Evolutionary conservation across 2,888 invertebrate species (phyloP).

Genomic region (Strigamia transsilvanica): DNA sequence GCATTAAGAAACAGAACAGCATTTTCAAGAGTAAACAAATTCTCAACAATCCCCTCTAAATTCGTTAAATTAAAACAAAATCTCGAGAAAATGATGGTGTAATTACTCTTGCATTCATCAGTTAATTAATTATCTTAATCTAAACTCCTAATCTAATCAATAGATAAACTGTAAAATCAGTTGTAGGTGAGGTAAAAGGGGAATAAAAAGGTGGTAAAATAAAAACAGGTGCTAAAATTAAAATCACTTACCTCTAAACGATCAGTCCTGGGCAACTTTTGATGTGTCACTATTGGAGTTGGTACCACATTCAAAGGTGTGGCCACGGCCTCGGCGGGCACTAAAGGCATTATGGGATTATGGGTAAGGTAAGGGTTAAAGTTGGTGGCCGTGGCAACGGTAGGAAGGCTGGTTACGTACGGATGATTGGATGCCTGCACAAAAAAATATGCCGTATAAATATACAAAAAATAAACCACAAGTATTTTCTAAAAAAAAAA

Average conservation of each 20-base stretch:
- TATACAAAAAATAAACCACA: background rate
- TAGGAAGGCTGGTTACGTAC: slow-evolving; percentile 89
- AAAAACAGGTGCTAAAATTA: slow-evolving; percentile 15
- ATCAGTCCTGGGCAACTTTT: slow-evolving; percentile 92
- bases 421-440: slow-evolving; percentile 78
- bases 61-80: background rate
- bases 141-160: slow-evolving; percentile 18
- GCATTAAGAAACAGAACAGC: background rate
- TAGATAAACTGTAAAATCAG: slow-evolving; percentile 9
- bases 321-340: slow-evolving; percentile 78
- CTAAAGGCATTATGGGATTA: slow-evolving; percentile 87
- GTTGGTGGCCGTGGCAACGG: slow-evolving; percentile 77
- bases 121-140: slow-evolving; percentile 21
- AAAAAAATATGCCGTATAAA: slow-evolving; percentile 48
- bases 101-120: slow-evolving; percentile 12
- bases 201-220: slow-evolving; percentile 35
- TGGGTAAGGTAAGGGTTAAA: slow-evolving; percentile 88
- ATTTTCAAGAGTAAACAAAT: background rate
- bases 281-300: slow-evolving; percentile 76
- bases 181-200: slow-evolving; percentile 11
- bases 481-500: background rate
- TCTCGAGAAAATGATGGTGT: background rate
- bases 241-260: slow-evolving; percentile 87
- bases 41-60: background rate
- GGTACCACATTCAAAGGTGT: slow-evolving; percentile 76